Evolutionary conservation across 2,888 invertebrate species (phyloP).

Genomic region (Mantis religiosa): DNA sequence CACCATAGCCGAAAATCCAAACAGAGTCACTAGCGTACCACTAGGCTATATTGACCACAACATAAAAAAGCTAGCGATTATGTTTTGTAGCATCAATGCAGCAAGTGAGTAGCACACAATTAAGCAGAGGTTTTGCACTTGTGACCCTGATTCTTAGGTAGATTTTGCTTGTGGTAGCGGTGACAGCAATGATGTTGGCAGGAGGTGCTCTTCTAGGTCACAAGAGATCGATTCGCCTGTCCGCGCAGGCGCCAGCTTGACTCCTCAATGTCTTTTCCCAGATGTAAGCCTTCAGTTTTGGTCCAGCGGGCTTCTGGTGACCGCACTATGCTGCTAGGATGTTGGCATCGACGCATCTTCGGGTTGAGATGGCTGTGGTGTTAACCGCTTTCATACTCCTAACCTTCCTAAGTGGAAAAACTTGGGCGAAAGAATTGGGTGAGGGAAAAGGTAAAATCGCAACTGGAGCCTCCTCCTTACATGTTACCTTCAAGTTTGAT

Average conservation of each 20-base stretch:
- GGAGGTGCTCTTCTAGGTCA: neutral
- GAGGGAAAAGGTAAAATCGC: neutral
- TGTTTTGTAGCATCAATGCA: no score
- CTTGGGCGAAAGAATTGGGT: neutral
- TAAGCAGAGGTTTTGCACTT: no score
- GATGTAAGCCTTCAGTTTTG: neutral
- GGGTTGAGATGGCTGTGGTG: neutral
- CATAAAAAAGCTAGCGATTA: no score
- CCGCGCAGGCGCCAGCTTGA: neutral
- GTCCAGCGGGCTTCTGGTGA: neutral
- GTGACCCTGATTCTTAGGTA: neutral
- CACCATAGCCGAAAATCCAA: no score
- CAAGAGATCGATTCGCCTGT: neutral
- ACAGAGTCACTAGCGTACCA: no score
- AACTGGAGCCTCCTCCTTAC: no score
- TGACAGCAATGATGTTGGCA: neutral
- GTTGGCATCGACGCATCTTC: neutral
- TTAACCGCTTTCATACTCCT: neutral
- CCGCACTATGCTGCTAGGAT: neutral
- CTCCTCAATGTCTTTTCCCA: neutral
- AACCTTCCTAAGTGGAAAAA: neutral
- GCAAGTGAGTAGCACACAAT: no score
- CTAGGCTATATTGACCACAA: no score
- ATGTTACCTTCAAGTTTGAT: no score
- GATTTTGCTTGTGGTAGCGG: neutral